These are phyloP conservation scores for Drosophila nigromelanica DNA, from an alignment of 1,140 invertebrate species.

Conservation along the genomic window DNA sequence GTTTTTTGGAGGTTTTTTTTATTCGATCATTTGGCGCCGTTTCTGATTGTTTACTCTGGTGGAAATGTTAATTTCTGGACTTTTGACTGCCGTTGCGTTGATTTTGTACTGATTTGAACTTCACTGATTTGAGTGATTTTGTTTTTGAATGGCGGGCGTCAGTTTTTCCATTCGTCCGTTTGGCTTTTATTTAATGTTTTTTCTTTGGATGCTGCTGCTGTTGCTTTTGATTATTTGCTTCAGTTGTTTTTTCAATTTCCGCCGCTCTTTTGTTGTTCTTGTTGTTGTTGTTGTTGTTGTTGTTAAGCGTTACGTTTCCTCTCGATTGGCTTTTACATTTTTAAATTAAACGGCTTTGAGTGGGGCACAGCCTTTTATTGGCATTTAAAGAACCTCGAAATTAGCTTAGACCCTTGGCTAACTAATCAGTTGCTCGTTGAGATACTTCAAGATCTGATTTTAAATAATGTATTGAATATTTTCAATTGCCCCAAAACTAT, in stretches of 20 bases:
- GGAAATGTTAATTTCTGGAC: conserved; percentile 81
- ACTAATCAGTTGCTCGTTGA: conserved; percentile 9
- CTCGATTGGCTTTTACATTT: conserved; percentile 68
- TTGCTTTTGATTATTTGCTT: conserved; percentile 74
- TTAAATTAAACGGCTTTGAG: conserved; percentile 52
- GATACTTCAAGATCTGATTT: not conserved
- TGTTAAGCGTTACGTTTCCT: conserved; percentile 31
- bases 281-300: conserved; percentile 38
- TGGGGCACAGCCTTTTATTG: not conserved
- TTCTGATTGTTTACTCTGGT: conserved; percentile 72
- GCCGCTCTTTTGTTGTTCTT: conserved; percentile 31
- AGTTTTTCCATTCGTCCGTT: conserved; percentile 21
- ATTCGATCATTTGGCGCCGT: conserved; percentile 60
- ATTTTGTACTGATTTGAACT: conserved; percentile 38
- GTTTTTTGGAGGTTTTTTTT: conserved; percentile 34
- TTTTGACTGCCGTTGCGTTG: conserved; percentile 64
- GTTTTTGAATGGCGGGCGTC: conserved; percentile 57
- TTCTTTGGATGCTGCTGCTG: conserved; percentile 26
- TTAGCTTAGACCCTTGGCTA: not conserved
- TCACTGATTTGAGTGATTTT: conserved; percentile 70
- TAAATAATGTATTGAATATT: not conserved
- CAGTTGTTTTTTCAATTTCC: conserved; percentile 78
- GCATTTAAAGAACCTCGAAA: conserved; percentile 20
- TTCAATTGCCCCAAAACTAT: too few relatives aligned
- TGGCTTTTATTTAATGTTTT: conserved; percentile 39